Conservation (phyloP, 1,140 invertebrate genomes). For the Lethrus apterus region DNA sequence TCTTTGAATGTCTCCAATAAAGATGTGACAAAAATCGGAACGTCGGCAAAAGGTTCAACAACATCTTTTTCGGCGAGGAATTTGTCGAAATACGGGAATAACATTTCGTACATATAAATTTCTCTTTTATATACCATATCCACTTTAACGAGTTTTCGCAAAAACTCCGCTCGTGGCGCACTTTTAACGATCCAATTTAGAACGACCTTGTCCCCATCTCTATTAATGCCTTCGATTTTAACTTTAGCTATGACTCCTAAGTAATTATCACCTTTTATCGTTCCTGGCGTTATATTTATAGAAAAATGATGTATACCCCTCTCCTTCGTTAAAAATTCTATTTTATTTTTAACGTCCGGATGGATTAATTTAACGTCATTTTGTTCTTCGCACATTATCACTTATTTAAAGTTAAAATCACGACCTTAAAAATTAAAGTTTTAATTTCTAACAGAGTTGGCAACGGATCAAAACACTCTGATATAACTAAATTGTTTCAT, state of each 20-base stretch:
- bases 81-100: slow-evolving; percentile 24
- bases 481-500: too few relatives aligned
- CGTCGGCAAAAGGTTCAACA: slow-evolving; percentile 27
- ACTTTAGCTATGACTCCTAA: slow-evolving; percentile 10
- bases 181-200: slow-evolving; percentile 3
- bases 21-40: slow-evolving; percentile 2
- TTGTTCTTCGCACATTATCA: too few relatives aligned
- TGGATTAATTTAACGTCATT: too few relatives aligned
- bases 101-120: slow-evolving; percentile 27
- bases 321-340: too few relatives aligned
- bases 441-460: too few relatives aligned
- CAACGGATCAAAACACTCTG: too few relatives aligned
- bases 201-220: background rate
- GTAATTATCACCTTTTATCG: slow-evolving; percentile 7
- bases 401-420: too few relatives aligned
- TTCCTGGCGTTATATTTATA: background rate
- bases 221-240: background rate
- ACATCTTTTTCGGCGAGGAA: slow-evolving; percentile 24
- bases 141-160: slow-evolving; percentile 10
- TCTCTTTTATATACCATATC: slow-evolving; percentile 25
- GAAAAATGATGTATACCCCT: background rate
- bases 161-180: background rate
- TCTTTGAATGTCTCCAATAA: slow-evolving; percentile 38
- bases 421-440: too few relatives aligned
- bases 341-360: too few relatives aligned